These are phyloP conservation scores for Metopolophium dirhodum DNA, from an alignment of 1,140 invertebrate genomes.

Conservation along the genomic window DNA sequence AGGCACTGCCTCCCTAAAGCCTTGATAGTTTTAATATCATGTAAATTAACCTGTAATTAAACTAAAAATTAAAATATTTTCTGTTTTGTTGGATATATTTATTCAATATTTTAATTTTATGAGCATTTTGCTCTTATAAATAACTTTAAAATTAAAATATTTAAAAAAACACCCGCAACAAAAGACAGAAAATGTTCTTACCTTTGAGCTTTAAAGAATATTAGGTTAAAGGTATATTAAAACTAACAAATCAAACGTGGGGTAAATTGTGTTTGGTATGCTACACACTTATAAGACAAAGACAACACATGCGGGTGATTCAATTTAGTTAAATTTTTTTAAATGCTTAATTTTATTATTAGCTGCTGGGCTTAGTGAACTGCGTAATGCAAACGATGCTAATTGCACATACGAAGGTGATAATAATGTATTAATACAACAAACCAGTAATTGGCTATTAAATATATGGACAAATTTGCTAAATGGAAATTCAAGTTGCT, in stretches of 20 bases:
- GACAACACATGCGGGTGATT: background rate
- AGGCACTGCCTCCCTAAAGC: no score
- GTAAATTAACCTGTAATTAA: background rate
- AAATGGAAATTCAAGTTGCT: slow-evolving; percentile 62
- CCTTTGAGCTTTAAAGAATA: background rate
- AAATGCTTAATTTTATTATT: slow-evolving; percentile 59
- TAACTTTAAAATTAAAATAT: background rate
- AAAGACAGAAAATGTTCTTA: background rate
- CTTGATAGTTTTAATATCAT: background rate
- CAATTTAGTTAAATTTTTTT: background rate
- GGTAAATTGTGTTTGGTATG: background rate
- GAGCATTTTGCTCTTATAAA: background rate
- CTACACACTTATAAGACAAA: background rate
- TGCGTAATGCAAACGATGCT: slow-evolving; percentile 88
- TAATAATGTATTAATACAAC: slow-evolving; percentile 93
- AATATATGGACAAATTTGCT: slow-evolving; percentile 59
- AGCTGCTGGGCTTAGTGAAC: slow-evolving; percentile 80
- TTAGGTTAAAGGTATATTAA: background rate
- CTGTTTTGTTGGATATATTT: background rate
- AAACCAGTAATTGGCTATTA: slow-evolving; percentile 87
- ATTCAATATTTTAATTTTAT: background rate
- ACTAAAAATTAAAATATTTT: background rate
- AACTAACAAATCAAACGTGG: background rate
- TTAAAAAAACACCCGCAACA: background rate
- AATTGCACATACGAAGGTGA: slow-evolving; percentile 96